Evolutionary conservation across 2,113 vertebrate genomes (phyloP).

Genomic region (Pangasianodon gigas): DNA sequence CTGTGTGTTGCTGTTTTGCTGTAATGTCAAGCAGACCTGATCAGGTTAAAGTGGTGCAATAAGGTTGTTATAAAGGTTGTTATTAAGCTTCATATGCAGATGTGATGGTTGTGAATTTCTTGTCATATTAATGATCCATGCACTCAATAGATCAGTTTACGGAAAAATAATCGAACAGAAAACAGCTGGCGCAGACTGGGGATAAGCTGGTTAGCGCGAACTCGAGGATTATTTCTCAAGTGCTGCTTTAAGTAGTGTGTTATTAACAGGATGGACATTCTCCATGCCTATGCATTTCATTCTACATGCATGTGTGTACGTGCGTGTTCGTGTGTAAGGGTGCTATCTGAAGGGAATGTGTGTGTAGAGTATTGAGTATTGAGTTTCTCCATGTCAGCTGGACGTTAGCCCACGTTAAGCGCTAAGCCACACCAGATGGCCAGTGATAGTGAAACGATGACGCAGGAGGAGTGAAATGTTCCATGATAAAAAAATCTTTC

Average conservation of each 20-base stretch:
- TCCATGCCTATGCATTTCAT: background rate
- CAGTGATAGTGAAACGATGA: slow-evolving; percentile 57
- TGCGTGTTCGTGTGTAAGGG: background rate
- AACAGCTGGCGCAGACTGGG: background rate
- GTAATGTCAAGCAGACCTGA: background rate
- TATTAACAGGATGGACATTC: background rate
- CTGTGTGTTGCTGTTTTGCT: background rate
- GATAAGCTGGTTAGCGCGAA: no score
- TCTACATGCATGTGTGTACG: slow-evolving; percentile 7
- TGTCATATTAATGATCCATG: background rate
- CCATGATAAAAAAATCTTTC: slow-evolving; percentile 41
- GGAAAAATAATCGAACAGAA: background rate
- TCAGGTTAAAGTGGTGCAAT: background rate
- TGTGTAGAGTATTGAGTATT: slow-evolving; percentile 56
- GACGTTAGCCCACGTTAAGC: slow-evolving; percentile 53
- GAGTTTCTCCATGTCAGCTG: slow-evolving; percentile 57
- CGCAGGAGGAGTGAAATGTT: slow-evolving; percentile 57
- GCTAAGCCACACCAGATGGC: slow-evolving; percentile 57
- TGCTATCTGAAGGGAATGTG: slow-evolving; percentile 57
- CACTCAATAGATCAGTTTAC: background rate
- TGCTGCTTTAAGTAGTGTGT: background rate
- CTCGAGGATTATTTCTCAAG: background rate
- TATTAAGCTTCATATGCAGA: slow-evolving; percentile 4
- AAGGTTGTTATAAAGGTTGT: background rate
- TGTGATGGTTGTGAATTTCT: background rate